These are phyloP conservation scores for Xestia ashworthii DNA, from an alignment of 2,888 invertebrate genomes.

Conservation along the genomic window DNA sequence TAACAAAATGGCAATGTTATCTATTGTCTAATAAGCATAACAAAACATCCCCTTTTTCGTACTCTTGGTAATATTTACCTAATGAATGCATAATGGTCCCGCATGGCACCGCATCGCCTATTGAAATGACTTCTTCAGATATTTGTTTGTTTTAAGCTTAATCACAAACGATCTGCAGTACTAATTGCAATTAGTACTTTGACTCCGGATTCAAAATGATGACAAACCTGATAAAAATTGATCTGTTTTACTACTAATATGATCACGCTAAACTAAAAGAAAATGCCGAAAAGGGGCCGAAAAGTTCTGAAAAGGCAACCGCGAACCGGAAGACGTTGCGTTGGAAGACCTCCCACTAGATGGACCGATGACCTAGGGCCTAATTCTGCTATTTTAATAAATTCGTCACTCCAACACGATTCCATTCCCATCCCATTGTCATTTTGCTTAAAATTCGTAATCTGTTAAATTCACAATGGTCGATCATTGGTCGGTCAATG, in stretches of 20 bases:
- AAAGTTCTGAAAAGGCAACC: no score
- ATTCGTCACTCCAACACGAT: no score
- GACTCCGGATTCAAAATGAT: background rate
- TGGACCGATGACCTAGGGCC: no score
- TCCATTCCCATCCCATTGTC: no score
- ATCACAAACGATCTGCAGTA: background rate
- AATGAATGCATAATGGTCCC: slow-evolving; percentile 49
- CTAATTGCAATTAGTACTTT: background rate
- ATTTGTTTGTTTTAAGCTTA: slow-evolving; percentile 26
- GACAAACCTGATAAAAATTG: background rate
- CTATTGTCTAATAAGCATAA: background rate
- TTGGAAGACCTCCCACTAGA: no score
- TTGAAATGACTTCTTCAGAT: slow-evolving; percentile 38
- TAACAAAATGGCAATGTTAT: background rate
- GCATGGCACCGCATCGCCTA: slow-evolving; percentile 28
- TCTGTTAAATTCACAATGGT: no score
- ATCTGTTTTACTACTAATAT: background rate
- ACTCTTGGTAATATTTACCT: background rate
- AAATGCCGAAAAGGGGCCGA: no score
- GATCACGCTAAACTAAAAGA: background rate
- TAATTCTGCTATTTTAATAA: no score
- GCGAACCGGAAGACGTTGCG: no score
- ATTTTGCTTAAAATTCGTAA: no score
- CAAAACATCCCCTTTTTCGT: background rate
- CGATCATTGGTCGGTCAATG: no score